Base-by-base conservation (phyloP, 2,113 vertebrate genomes). In the Neodon shergylaensis region DNA sequence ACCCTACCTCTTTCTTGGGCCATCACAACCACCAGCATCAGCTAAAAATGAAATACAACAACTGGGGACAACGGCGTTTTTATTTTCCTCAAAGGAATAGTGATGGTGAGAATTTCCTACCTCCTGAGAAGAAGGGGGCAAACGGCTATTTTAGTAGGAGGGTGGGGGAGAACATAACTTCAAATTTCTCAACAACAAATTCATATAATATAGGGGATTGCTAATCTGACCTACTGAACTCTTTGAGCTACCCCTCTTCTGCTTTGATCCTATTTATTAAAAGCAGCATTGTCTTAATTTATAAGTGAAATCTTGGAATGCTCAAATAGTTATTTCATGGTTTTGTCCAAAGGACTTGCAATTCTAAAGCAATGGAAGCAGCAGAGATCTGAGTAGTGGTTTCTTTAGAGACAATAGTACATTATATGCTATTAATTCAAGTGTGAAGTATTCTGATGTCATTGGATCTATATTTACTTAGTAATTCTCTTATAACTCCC, bases 241-340 rank as follows among this genome's bases (percentile, higher is more conserved):
- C 54, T 86, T 70, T 83, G 28, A n/a, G 76, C 21, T 72, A 58
- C 44, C 39, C 92, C 4, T 77, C 4, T 2, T 58, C 49, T 82
- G 22, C 39, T 81, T 44, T 92, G 83, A 36, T 88, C 31, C 90
- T 61, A 61, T 82, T n/a, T 49, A 94, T 76, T 92, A 73, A 82
- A 81, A 81, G 39, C 47, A 70, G 79, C 36, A 86, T 70, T 96
- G 61, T 95, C 63, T 93, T 88, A 93, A 74, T 91, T 93, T 88
- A 78, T 58, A 82, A 94, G 21, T 66, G 17, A n/a, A 77, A 22
- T 26, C 28, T 47, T 24, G 63, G 42, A 94, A 52, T 63, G 88
- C 54, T 74, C 58, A 72, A 78, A 72, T 77, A 84, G 47, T 22
- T 87, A 78, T 94, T 93, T 84, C 44, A 78, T 52, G 12, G 21